Base-by-base conservation (phyloP, 2,888 invertebrate genomes). In the Pegoplata infirma region DNA sequence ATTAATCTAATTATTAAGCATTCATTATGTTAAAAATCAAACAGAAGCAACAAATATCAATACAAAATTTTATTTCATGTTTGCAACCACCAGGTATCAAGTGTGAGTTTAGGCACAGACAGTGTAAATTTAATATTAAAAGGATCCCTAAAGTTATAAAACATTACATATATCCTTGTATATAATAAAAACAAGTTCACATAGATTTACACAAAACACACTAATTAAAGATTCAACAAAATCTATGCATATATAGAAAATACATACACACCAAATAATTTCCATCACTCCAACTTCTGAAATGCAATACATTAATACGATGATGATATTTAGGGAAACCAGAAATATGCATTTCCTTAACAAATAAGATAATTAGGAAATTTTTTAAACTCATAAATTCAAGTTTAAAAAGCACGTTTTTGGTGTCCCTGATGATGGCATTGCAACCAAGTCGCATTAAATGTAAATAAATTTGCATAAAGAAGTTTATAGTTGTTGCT, bases 381-480 rank as follows among this genome's bases (percentile, higher is more conserved):
- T n/a, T n/a, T n/a, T n/a, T n/a, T n/a, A n/a, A n/a, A n/a, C n/a
- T n/a, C n/a, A n/a, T n/a, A n/a, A n/a, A n/a, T n/a, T n/a, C n/a
- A n/a, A n/a, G n/a, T n/a, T n/a, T n/a, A n/a, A n/a, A n/a, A n/a
- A n/a, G n/a, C n/a, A n/a, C n/a, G n/a, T n/a, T n/a, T n/a, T n/a
- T n/a, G n/a, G n/a, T n/a, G n/a, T n/a, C n/a, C n/a, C n/a, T 23
- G 46, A 53, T 6, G 40, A 4, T 47, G n/a, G n/a, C n/a, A n/a
- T n/a, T n/a, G 17, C 17, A 5, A 36, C 17, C 17, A 23, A 14
- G 36, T 25, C 17, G 55, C 61, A 67, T 55, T 21, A 28, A 64
- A 67, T 23, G 61, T 67, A 56, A 61, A 77, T 67, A 72, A 63
- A 77, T 77, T 77, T 72, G 32, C 77, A 67, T 77, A 67, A 63